Evolutionary conservation across 1,140 invertebrate genomes (phyloP).

Genomic region (Watersipora subatra): DNA sequence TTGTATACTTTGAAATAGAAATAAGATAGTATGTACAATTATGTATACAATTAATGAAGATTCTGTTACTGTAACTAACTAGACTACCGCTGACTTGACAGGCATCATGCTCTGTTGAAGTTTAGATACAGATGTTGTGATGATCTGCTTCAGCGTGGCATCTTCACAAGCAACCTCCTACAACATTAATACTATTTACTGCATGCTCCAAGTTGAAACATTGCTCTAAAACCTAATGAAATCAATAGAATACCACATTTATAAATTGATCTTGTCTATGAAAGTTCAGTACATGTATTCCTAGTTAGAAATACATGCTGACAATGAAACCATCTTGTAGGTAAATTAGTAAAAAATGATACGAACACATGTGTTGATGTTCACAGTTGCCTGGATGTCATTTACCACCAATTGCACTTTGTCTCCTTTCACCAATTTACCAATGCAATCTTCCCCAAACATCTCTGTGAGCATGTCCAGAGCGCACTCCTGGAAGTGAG

Average conservation of each 20-base stretch:
- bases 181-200: not conserved
- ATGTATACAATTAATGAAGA: too few species aligned
- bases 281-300: too few species aligned
- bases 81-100: not conserved
- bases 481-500: conserved; percentile 60
- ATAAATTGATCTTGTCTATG: not conserved
- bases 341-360: too few species aligned
- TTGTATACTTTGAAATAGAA: too few species aligned
- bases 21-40: too few species aligned
- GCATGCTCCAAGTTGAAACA: too few species aligned
- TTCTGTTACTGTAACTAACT: not conserved
- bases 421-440: conserved; percentile 83
- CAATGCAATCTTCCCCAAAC: conserved; percentile 87
- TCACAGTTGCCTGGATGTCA: conserved; percentile 69
- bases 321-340: too few species aligned
- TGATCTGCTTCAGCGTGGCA: not conserved
- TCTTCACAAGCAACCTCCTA: not conserved
- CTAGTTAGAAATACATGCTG: not conserved
- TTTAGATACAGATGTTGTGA: not conserved
- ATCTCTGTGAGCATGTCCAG: conserved; percentile 65
- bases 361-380: conserved; percentile 61
- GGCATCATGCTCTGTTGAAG: not conserved
- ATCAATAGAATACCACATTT: too few species aligned
- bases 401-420: conserved; percentile 71
- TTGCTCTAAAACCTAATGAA: too few species aligned